Base-by-base conservation (phyloP, 2,797 vertebrate genomes). In the Morus bassanus region DNA sequence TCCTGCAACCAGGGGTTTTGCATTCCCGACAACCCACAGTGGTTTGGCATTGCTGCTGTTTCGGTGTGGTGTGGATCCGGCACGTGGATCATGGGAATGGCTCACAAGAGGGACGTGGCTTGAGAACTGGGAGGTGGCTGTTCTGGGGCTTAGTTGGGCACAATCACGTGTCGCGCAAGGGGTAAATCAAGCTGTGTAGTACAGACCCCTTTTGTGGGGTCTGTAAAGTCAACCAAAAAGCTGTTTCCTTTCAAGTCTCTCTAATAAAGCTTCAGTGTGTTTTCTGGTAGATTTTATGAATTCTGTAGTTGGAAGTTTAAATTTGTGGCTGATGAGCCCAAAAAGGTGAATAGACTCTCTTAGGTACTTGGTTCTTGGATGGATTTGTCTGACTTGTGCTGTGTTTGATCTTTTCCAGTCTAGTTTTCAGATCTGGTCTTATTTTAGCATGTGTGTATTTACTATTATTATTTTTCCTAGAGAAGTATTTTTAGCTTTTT, bases 401-500 rank as follows among this genome's bases (percentile, higher is more conserved):
- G 70, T 18, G 65, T 84, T 80, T 85, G 68, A 85, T 93, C 67
- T 74, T 81, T 79, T 70, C 53, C 69, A 91, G 84, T 19, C 39
- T 35, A 16, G 24, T 65, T 95, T 94, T 86, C 67, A 95, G 69
- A 88, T 85, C 76, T 70, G 65, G 2, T 46, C 91, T 91, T 95
- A 73, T 84, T 97, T 96, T 93, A 95, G 84, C 37, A 1, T 81
- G 5, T 78, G 24, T 84, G 4, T 85, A 80, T 95, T 95, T 96
- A 68, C 79, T 94, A 53, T 90, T 91, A 82, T 79, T 95, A 60
- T 85, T 95, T 94, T 87, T 85, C 79, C 75, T 92, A 69, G 74
- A 78, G 54, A 70, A 93, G 13, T 96, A 95, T 96, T 97, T 97
- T 96, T 96, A 94, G 88, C 69, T 78, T 86, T 92, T 73, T 82